Conservation (phyloP, 64 coral and sea anemone species). For the Stichodactyla helianthus region DNA sequence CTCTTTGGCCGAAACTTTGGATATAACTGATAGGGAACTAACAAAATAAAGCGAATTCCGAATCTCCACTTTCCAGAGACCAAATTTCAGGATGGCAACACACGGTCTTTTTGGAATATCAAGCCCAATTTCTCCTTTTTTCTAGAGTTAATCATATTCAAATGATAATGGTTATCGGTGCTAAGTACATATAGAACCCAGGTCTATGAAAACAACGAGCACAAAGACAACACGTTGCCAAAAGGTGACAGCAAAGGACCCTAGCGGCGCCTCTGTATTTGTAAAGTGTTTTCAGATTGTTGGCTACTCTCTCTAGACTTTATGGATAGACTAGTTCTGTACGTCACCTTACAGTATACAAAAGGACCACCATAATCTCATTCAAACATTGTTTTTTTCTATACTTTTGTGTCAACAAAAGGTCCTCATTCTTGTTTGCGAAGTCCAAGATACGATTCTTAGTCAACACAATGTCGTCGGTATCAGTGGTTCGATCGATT, state of each 20-base stretch:
- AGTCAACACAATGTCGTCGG: neutral
- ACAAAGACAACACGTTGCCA: conserved; percentile 83
- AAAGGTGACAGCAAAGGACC: conserved; percentile 36
- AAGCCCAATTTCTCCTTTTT: neutral
- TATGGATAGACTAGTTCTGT: neutral
- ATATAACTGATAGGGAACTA: neutral
- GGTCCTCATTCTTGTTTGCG: conserved; percentile 6
- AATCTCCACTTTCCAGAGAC: neutral
- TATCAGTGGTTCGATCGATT: neutral
- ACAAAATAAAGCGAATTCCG: neutral
- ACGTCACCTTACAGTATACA: neutral
- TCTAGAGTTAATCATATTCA: conserved; percentile 77
- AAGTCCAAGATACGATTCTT: conserved; percentile 6
- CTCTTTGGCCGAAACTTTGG: conserved; percentile 2
- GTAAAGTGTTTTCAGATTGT: neutral
- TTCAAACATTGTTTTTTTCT: conserved; percentile 22
- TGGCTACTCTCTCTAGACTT: conserved; percentile 15
- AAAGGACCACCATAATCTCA: neutral
- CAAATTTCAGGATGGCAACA: neutral
- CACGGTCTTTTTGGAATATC: neutral
- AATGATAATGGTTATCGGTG: conserved; percentile 72
- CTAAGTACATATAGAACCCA: conserved; percentile 67
- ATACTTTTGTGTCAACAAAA: conserved; percentile 28
- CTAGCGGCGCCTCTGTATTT: conserved; percentile 9
- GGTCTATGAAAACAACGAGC: conserved; percentile 53